Evolutionary conservation across 1,140 invertebrate species (phyloP).

Genomic region (Drosophila prosaltans): DNA sequence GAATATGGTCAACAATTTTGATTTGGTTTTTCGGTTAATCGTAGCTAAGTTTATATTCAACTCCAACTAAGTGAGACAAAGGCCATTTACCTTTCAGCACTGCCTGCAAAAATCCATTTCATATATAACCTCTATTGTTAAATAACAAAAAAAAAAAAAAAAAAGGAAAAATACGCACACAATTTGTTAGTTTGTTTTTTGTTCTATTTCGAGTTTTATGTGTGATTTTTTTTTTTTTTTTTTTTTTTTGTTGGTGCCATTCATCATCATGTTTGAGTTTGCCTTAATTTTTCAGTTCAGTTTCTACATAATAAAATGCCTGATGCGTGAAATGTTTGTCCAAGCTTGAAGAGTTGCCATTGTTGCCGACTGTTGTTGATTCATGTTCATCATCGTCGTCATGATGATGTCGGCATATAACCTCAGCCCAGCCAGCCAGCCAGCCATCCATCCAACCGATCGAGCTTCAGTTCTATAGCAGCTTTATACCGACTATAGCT

Average conservation of each 20-base stretch:
- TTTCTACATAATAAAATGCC: constrained; percentile 82
- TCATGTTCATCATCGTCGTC: constrained; percentile 62
- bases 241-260: not conserved
- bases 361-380: constrained; percentile 75
- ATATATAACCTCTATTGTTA: constrained; percentile 8
- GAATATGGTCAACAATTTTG: constrained; percentile 18
- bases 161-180: not conserved
- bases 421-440: constrained; percentile 67
- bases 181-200: constrained; percentile 28
- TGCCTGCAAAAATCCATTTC: constrained; percentile 9
- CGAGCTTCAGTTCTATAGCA: constrained; percentile 27
- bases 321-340: constrained; percentile 83
- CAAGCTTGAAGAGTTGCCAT: constrained; percentile 81
- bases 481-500: not conserved
- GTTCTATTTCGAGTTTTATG: constrained; percentile 38
- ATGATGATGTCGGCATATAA: constrained; percentile 49
- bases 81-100: constrained; percentile 34
- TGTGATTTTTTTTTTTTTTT: not conserved
- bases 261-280: constrained; percentile 34
- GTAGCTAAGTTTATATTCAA: constrained; percentile 20
- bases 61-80: constrained; percentile 28
- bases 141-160: no score
- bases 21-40: constrained; percentile 17
- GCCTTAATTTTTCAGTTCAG: constrained; percentile 52
- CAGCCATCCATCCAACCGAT: constrained; percentile 32